Percentiles rank a stretch among this genome's conserved stretches.
phyloP scores from a whole-genome alignment of 2,797 vertebrate genomes.

The Fistularia commersonii region DNA sequence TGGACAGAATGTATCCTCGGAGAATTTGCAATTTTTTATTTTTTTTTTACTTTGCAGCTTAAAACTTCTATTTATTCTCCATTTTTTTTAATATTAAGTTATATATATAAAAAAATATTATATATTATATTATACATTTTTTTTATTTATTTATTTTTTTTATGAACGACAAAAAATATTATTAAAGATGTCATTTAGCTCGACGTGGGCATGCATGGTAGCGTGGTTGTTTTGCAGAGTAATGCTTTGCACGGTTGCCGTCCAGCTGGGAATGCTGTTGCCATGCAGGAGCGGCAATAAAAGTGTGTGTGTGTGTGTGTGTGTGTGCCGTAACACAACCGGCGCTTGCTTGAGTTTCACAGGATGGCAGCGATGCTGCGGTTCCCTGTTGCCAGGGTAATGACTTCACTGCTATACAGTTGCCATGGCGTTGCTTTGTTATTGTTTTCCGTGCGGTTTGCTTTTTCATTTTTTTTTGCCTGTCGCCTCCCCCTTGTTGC shows the following conservation, averaged over 20 bases:
- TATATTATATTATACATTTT: too few species aligned
- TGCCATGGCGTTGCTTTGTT: not conserved
- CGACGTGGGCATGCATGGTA: too few species aligned
- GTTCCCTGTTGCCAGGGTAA: conserved; percentile 42
- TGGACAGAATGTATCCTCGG: too few species aligned
- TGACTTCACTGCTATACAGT: conserved; percentile 3
- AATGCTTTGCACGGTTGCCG: conserved; percentile 20
- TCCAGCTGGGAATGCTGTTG: conserved; percentile 30
- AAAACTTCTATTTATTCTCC: too few species aligned
- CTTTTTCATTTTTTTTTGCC: conserved; percentile 43
- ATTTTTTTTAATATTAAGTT: too few species aligned
- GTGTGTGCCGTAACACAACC: conserved; percentile 10
- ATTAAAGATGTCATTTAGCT: too few species aligned
- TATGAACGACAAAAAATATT: not conserved
- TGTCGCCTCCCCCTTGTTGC: conserved; percentile 47
- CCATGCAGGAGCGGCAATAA: conserved; percentile 42
- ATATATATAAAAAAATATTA: too few species aligned
- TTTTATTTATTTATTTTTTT: too few species aligned
- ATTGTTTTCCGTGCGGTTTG: conserved; percentile 43
- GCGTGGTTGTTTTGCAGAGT: not conserved
- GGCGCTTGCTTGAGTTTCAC: conserved; percentile 32
- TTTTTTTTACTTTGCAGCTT: too few species aligned
- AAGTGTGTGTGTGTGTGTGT: conserved; percentile 20
- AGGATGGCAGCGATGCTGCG: conserved; percentile 28
- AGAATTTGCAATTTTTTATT: too few species aligned